Base-by-base conservation (phyloP, 2,888 invertebrate species). In the Yponomeuta cagnagella region DNA sequence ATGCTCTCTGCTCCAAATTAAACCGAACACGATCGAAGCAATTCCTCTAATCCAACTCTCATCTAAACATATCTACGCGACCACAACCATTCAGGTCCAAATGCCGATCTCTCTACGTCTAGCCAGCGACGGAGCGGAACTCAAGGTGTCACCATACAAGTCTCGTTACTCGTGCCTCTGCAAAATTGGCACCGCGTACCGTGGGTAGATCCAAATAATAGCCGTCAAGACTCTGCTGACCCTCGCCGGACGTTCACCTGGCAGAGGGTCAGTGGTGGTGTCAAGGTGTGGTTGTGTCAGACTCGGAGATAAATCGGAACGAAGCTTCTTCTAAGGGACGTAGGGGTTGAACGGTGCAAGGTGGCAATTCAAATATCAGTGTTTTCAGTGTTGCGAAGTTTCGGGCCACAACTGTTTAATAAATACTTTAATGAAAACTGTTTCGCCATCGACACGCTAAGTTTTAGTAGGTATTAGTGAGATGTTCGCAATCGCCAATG, bases 241-340 rank as follows among this genome's bases (percentile, higher is more conserved):
- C 67, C 43, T 67, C 37, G 31, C 1, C 37, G 67, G 67, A 31
- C 64, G 64, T 64, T 64, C 2, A 70, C 69, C 71, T 70, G 69
- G 70, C 72, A 71, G 71, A 70, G 71, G 33, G 70, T 69, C 72
- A 72, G 69, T 71, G 72, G 4, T n/a, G 43, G 73, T n/a, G 30
- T 72, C 67, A 69, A 71, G 72, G 71, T 71, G 71, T 65, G 73
- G 63, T 63, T 69, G 69, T 63, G 70, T 69, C 70, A 68, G n/a
- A 23, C 8, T 64, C 23, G 30, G 31, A 30, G 23, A 30, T 64
- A 30, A 64, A 9, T n/a, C n/a, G 63, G 37, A 64, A 63, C 23
- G 52, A 33, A 37, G 37, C 37, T 37, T 6, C 43, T 43, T 43
- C 6, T 43, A 8, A 43, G 43, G 43, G 8, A 8, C 8, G 6